These are phyloP conservation scores for Drosophila leontia DNA, from an alignment of 1,140 invertebrate genomes.

Conservation along the genomic window DNA sequence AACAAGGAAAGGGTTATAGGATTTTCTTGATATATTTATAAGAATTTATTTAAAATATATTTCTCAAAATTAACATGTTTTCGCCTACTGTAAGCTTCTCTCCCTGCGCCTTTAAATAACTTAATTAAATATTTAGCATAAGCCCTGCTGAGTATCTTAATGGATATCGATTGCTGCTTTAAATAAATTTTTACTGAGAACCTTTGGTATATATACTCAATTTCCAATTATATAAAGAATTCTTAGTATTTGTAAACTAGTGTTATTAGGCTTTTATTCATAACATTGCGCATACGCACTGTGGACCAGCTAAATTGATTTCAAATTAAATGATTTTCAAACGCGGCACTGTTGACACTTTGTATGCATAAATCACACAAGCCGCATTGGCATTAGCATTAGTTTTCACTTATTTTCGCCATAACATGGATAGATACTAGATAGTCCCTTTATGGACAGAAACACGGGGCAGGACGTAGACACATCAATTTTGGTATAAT, in stretches of 20 bases:
- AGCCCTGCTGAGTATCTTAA: background rate
- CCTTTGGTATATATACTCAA: background rate
- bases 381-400: constrained; percentile 37
- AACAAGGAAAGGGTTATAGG: background rate
- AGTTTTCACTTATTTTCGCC: constrained; percentile 43
- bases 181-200: background rate
- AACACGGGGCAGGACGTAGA: constrained; percentile 7
- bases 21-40: background rate
- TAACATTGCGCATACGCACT: constrained; percentile 60
- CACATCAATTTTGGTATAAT: constrained; percentile 56
- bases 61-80: background rate
- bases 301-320: constrained; percentile 20
- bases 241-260: background rate
- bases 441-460: constrained; percentile 27
- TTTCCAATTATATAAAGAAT: background rate
- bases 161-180: background rate
- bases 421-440: background rate
- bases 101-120: background rate
- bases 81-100: background rate
- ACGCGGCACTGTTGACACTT: background rate
- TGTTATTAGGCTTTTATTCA: constrained; percentile 8
- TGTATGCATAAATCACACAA: constrained; percentile 34
- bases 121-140: background rate
- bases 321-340: constrained; percentile 16
- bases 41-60: background rate